Evolutionary conservation across 2,113 vertebrate species (phyloP).

Genomic region (Miniopterus natalensis): DNA sequence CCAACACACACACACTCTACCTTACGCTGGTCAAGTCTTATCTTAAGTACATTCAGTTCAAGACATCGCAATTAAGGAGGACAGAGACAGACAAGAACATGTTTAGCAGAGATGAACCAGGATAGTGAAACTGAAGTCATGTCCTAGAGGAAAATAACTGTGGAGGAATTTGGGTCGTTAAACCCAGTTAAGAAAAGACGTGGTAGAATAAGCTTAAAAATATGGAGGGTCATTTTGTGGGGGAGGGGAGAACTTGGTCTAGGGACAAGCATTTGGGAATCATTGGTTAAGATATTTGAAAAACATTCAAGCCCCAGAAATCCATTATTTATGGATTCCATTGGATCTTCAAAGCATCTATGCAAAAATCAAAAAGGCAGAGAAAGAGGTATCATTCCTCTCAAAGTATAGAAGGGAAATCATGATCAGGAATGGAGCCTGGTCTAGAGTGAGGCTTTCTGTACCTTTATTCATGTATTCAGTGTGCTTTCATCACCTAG

Average conservation of each 20-base stretch:
- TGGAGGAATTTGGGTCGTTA: neutral
- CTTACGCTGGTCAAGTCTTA: neutral
- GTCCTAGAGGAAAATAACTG: no score
- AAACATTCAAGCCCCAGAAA: neutral
- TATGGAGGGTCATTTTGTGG: neutral
- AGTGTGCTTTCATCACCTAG: neutral
- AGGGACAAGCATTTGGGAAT: neutral
- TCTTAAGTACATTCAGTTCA: neutral
- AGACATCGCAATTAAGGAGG: neutral
- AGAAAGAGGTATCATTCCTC: neutral
- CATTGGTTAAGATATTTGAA: constrained; percentile 6
- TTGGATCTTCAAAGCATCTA: neutral
- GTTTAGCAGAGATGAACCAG: neutral
- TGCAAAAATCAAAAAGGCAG: constrained; percentile 28
- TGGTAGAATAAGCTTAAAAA: neutral
- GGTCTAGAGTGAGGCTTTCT: neutral
- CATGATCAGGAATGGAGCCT: neutral
- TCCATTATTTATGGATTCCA: neutral
- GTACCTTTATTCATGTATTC: neutral
- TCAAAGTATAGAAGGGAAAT: neutral
- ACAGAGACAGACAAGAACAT: neutral
- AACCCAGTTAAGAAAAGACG: neutral
- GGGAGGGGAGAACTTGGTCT: neutral
- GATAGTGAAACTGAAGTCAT: neutral
- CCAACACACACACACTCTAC: neutral